These are phyloP conservation scores for Drosophila persimilis DNA, from an alignment of 1,140 invertebrate species.

Conservation along the genomic window DNA sequence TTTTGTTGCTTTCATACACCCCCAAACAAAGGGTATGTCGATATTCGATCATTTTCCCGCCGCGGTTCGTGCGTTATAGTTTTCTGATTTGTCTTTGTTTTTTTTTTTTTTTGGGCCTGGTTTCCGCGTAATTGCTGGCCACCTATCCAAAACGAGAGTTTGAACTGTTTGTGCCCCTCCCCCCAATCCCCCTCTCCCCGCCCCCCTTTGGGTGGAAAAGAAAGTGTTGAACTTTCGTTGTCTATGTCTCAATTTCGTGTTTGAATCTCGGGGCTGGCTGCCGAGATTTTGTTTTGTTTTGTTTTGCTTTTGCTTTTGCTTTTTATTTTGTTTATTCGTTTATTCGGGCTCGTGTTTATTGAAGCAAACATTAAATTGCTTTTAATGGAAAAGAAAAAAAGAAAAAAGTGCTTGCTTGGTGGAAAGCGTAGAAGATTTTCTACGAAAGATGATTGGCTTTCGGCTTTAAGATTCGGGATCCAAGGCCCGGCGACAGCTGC, in stretches of 20 bases:
- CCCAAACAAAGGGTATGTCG: too few species aligned
- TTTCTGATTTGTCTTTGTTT: conserved; percentile 43
- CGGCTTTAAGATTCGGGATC: background rate
- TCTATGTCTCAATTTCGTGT: conserved; percentile 68
- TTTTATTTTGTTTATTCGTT: conserved; percentile 1
- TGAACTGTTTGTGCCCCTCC: conserved; percentile 37
- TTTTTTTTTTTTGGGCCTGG: conserved; percentile 1
- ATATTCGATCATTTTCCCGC: background rate
- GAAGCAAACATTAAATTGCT: conserved; percentile 70
- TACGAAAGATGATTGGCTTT: conserved; percentile 17
- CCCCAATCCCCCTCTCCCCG: background rate
- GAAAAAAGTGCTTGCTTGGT: conserved; percentile 19
- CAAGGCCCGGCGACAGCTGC: conserved; percentile 15
- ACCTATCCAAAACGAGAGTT: conserved; percentile 54
- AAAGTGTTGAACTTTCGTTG: conserved; percentile 73
- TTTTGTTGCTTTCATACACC: too few species aligned
- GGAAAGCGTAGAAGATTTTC: conserved; percentile 68
- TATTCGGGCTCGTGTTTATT: conserved; percentile 48
- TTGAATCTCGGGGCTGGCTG: conserved; percentile 30
- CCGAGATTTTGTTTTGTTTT: background rate
- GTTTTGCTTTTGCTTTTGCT: too few species aligned
- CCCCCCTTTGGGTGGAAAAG: conserved; percentile 44
- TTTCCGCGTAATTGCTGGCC: conserved; percentile 48
- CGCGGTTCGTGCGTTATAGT: conserved; percentile 20
- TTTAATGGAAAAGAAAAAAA: conserved; percentile 56